Base-by-base conservation (phyloP, 1,140 invertebrate genomes). In the Acromyrmex heyeri region DNA sequence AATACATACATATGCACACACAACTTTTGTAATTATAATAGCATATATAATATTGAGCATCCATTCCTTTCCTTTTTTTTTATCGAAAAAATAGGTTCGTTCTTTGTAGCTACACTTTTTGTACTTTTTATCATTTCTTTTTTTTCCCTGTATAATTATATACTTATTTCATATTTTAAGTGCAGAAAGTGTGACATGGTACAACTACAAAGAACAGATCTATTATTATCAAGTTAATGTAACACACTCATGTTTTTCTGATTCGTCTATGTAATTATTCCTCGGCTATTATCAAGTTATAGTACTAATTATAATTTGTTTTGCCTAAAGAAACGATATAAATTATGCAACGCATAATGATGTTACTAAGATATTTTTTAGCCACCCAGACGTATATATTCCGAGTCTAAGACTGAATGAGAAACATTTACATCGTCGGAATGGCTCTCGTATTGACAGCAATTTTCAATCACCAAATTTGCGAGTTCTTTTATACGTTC, bases 401-500 rank as follows among this genome's bases (percentile, higher is more conserved):
- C 87, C 16, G 79, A 79, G 48, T 92, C 87, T 64, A 88, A 73
- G 27, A 85, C 76, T 27, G 86, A 87, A 34, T 87, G 70, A 78
- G 61, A 69, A 34, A 59, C 53, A 62, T 91, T 88, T 64, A 75
- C 59, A 50, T 87, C 69, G 27, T 88, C 87, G 38, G 86, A 83
- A 55, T 76, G 85, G 3, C 38, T 79, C 79, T 87, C 86, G 18
- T 90, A 90, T 64, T 87, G 86, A 82, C 87, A 87, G 91, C 97
- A 98, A 92, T 97, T 97, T 67, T 96, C 93, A 59, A 97, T 96
- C 8, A 98, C 97, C 48, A 96, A 94, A 44, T 93, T 91, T 0
- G 97, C 97, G 24, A 98, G 95, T 44, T 96, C 94, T 92, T 97
- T 97, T 57, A 98, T 97, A 78, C 95, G 92, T 5, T 94, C 88